Conservation (phyloP, 2,113 vertebrate genomes). For the Hiodon tergisus region DNA sequence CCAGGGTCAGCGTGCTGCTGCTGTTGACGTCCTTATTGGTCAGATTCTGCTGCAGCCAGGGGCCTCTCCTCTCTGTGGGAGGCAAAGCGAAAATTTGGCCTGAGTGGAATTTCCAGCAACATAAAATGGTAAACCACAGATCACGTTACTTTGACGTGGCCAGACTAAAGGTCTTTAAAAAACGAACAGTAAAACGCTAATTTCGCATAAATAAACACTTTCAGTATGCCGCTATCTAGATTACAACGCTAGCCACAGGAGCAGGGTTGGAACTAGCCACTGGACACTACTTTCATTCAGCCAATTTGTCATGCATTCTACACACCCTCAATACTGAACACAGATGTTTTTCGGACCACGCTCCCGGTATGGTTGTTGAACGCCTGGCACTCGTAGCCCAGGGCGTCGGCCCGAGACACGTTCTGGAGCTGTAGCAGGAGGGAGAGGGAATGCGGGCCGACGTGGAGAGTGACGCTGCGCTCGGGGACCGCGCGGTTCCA, state of each 20-base stretch:
- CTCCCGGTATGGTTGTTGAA: slow-evolving; percentile 51
- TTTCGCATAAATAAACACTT: background rate
- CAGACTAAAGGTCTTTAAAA: background rate
- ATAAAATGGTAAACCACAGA: no score
- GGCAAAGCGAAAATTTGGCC: background rate
- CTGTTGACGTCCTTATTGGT: slow-evolving; percentile 77
- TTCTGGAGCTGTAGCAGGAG: slow-evolving; percentile 62
- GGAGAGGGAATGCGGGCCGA: slow-evolving; percentile 62
- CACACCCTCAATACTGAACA: slow-evolving; percentile 67
- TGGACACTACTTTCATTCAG: background rate
- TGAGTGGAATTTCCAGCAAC: no score
- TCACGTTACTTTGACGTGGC: no score
- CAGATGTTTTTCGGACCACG: slow-evolving; percentile 46
- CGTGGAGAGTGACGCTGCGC: slow-evolving; percentile 26
- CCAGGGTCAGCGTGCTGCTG: slow-evolving; percentile 74
- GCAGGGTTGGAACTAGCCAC: background rate
- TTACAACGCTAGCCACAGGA: background rate
- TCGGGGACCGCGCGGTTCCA: slow-evolving; percentile 40
- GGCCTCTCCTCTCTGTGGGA: slow-evolving; percentile 59
- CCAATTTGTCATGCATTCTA: background rate
- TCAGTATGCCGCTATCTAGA: background rate
- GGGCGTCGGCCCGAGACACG: slow-evolving; percentile 53
- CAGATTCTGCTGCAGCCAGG: slow-evolving; percentile 72
- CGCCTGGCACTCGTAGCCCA: slow-evolving; percentile 68
- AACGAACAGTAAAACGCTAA: no score